phyloP scores from a whole-genome alignment of 2,113 vertebrate species.

The Crotalus helleri region DNA sequence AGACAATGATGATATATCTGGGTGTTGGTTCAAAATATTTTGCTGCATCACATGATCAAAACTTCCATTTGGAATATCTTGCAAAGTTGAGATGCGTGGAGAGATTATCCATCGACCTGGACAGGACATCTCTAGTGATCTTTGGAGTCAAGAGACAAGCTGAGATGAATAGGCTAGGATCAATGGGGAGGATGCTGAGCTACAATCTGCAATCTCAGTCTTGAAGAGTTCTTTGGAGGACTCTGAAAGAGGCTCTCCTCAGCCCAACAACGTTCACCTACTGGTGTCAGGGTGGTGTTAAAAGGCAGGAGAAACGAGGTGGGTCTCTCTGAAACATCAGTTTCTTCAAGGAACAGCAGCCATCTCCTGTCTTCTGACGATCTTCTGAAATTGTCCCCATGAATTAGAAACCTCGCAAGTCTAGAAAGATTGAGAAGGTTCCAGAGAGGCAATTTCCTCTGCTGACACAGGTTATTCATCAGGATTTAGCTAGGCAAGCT shows the following conservation, averaged over 20 bases:
- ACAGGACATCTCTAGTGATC: no score
- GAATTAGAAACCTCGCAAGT: neutral
- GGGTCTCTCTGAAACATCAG: neutral
- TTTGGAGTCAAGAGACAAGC: neutral
- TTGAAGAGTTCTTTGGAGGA: neutral
- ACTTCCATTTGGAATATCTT: neutral
- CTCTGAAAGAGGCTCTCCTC: neutral
- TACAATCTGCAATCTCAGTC: neutral
- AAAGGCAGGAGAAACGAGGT: neutral
- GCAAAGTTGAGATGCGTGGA: neutral
- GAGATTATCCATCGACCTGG: neutral
- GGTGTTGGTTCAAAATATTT: no score
- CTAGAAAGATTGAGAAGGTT: neutral
- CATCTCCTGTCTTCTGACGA: neutral
- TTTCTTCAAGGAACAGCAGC: neutral
- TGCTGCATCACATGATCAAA: neutral
- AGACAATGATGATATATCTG: neutral
- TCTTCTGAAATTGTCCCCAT: neutral
- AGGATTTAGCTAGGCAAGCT: neutral
- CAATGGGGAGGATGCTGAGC: neutral
- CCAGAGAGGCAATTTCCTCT: neutral
- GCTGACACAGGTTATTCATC: neutral
- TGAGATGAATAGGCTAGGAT: neutral
- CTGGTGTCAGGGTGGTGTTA: neutral
- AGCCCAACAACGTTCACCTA: neutral